phyloP scores from a whole-genome alignment of 2,113 vertebrate genomes.

The Opisthocomus hoazin region DNA sequence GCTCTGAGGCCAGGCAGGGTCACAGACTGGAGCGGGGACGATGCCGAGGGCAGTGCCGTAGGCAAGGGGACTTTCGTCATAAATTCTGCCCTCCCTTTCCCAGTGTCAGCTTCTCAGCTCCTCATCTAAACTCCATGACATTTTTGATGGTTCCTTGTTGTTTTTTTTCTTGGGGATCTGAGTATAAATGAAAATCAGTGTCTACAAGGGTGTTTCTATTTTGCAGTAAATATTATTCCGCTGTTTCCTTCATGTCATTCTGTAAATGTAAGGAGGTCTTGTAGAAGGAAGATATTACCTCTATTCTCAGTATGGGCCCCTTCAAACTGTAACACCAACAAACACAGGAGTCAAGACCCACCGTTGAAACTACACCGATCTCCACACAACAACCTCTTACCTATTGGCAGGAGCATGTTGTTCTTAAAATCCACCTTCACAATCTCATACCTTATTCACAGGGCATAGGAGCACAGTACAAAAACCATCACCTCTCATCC shows the following conservation, averaged over 20 bases:
- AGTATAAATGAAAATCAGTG: background rate
- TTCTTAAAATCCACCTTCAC: background rate
- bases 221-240: background rate
- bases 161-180: background rate
- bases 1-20: background rate
- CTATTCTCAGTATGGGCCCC: background rate
- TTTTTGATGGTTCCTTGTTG: background rate
- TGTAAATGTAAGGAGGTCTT: background rate
- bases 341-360: background rate
- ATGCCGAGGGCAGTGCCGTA: background rate
- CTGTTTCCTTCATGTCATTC: background rate
- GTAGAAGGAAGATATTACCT: background rate
- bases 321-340: background rate
- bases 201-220: background rate
- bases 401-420: background rate
- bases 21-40: background rate
- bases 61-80: background rate
- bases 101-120: background rate
- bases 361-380: background rate
- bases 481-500: background rate
- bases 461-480: background rate
- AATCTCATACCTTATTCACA: background rate
- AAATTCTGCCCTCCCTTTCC: background rate
- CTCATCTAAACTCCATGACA: background rate
- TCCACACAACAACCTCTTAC: background rate